Conservation (phyloP, 2,797 vertebrate genomes). For the Sarcophilus harrisii region DNA sequence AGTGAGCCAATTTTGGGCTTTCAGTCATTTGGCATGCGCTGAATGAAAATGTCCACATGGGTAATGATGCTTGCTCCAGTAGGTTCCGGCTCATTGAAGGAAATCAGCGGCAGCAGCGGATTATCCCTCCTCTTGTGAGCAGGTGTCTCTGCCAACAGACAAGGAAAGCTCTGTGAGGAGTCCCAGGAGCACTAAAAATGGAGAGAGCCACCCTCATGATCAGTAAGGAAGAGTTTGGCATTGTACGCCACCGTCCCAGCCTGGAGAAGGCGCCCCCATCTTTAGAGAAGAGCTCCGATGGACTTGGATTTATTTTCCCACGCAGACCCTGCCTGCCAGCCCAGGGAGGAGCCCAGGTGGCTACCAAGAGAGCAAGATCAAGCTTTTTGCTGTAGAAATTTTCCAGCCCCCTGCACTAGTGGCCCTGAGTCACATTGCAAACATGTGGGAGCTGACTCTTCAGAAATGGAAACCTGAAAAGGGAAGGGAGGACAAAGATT, state of each 20-base stretch:
- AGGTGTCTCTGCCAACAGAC: conserved; percentile 10
- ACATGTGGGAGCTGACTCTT: conserved; percentile 81
- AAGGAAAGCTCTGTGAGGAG: conserved; percentile 36
- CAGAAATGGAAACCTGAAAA: conserved; percentile 82
- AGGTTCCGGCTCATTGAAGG: background rate
- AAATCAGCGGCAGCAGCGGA: background rate
- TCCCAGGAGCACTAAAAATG: conserved; percentile 8
- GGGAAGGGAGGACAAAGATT: conserved; percentile 53
- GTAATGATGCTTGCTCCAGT: conserved; percentile 51
- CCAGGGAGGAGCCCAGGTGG: conserved; percentile 78
- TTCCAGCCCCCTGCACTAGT: conserved; percentile 32
- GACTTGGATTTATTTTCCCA: conserved; percentile 76
- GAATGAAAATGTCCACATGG: conserved; percentile 37
- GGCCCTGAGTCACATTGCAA: conserved; percentile 75
- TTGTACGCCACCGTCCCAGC: conserved; percentile 73
- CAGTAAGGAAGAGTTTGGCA: conserved; percentile 72
- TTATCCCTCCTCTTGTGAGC: conserved; percentile 3
- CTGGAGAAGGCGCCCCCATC: conserved; percentile 75
- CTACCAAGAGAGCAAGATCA: conserved; percentile 67
- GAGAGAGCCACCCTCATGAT: conserved; percentile 59
- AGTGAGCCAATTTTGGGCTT: conserved; percentile 48
- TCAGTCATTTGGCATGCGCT: conserved; percentile 17
- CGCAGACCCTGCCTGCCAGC: conserved; percentile 44
- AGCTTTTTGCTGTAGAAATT: conserved; percentile 59
- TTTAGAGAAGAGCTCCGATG: conserved; percentile 72